A percentile compares a stretch with the other conserved stretches of the same genome.
Evolutionary conservation across 2,113 vertebrate genomes (phyloP).

Genomic region (Heptranchias perlo): DNA sequence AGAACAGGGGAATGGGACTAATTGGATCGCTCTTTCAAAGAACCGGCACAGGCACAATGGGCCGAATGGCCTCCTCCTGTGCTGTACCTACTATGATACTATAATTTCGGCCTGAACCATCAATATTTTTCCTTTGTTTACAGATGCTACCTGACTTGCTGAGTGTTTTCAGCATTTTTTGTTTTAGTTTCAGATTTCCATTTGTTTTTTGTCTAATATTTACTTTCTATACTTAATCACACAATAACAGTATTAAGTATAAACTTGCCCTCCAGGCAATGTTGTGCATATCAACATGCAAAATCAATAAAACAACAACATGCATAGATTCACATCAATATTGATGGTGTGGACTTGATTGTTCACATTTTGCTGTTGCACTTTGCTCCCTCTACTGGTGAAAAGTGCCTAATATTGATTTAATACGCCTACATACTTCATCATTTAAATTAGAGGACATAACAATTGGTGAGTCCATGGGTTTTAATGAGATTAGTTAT

Average conservation of each 20-base stretch:
- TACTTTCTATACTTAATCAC: background rate
- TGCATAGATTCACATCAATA: background rate
- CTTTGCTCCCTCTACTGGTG: background rate
- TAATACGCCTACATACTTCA: too few relatives aligned
- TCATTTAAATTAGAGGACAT: background rate
- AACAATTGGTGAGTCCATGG: background rate
- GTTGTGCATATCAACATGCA: background rate
- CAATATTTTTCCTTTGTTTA: too few relatives aligned
- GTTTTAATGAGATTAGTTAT: conserved; percentile 2
- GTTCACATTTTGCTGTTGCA: background rate
- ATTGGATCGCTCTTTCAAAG: too few relatives aligned
- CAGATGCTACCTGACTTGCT: background rate
- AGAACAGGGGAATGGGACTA: too few relatives aligned
- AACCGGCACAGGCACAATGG: too few relatives aligned
- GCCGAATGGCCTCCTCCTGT: too few relatives aligned
- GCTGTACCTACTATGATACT: too few relatives aligned
- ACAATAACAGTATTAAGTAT: background rate
- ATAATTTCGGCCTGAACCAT: background rate
- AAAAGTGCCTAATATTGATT: background rate
- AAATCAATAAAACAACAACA: conserved; percentile 4
- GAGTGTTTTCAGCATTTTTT: background rate
- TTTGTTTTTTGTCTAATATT: background rate
- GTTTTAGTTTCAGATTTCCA: background rate
- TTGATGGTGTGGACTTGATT: background rate
- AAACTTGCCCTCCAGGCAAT: too few relatives aligned